A percentile compares a stretch with the other conserved stretches of the same genome.
Conservation (phyloP, 2,888 invertebrate genomes). For the Cerceris ruficornis region DNA sequence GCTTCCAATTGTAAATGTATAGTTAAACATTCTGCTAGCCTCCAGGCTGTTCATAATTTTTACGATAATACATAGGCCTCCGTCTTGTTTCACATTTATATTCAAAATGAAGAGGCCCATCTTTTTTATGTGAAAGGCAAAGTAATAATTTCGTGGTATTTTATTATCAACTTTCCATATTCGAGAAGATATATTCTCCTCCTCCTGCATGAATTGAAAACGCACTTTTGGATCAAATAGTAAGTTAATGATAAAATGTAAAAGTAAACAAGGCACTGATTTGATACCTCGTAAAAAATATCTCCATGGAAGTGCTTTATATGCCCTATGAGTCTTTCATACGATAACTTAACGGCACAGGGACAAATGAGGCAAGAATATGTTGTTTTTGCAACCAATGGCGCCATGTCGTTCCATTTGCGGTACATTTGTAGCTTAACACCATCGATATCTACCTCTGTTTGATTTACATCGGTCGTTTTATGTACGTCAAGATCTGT, state of each 20-base stretch:
- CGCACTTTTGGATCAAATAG: not conserved
- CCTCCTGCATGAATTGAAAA: not conserved
- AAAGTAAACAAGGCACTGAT: not conserved
- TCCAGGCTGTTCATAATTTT: not conserved
- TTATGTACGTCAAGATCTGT: not conserved
- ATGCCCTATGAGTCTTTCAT: conserved; percentile 83
- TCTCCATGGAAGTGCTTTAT: conserved; percentile 83
- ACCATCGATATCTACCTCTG: conserved; percentile 21
- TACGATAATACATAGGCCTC: conserved; percentile 21
- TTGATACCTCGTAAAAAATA: conserved; percentile 82
- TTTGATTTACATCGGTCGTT: not conserved
- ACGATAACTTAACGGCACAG: conserved; percentile 80
- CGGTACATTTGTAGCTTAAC: no score
- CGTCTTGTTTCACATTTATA: conserved; percentile 13
- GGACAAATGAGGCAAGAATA: conserved; percentile 83
- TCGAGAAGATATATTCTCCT: not conserved
- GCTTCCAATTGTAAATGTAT: not conserved
- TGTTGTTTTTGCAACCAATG: conserved; percentile 80
- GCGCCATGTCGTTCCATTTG: not conserved
- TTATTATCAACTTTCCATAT: conserved; percentile 38
- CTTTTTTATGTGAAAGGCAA: conserved; percentile 61
- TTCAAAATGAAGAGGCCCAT: conserved; percentile 73
- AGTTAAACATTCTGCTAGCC: not conserved
- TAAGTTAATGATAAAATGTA: not conserved
- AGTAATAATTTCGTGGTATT: conserved; percentile 43